These are phyloP conservation scores for Mythimna ferrago DNA, from an alignment of 2,888 invertebrate species.

Conservation along the genomic window DNA sequence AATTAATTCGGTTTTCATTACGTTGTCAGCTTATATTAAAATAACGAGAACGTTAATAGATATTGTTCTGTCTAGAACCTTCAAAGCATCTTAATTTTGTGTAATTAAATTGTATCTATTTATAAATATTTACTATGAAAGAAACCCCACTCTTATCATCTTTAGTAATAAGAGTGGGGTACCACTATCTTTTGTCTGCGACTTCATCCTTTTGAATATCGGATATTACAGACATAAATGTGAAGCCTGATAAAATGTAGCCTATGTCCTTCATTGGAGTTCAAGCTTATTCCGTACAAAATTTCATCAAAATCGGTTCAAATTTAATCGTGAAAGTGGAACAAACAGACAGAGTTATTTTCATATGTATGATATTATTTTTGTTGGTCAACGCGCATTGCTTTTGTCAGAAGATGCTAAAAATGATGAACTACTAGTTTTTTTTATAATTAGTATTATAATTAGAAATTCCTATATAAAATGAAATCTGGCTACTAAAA, in stretches of 20 bases:
- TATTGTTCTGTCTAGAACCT: conserved; percentile 15
- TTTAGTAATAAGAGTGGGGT: not conserved
- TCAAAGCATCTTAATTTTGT: conserved; percentile 11
- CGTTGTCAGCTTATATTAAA: conserved; percentile 60
- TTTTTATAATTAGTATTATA: too few relatives aligned
- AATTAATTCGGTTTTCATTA: conserved; percentile 73
- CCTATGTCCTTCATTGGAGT: too few relatives aligned
- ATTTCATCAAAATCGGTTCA: too few relatives aligned
- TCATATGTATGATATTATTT: too few relatives aligned
- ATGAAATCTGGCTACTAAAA: not conserved
- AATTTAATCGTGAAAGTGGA: too few relatives aligned
- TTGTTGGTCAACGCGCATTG: too few relatives aligned
- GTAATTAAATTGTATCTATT: conserved; percentile 9
- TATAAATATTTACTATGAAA: not conserved
- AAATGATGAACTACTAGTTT: not conserved
- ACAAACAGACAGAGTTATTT: too few relatives aligned
- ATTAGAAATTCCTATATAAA: not conserved
- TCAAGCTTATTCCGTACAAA: too few relatives aligned
- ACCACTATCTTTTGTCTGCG: too few relatives aligned
- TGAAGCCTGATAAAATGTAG: too few relatives aligned
- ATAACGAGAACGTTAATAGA: conserved; percentile 28
- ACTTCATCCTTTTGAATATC: too few relatives aligned
- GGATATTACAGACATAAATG: too few relatives aligned
- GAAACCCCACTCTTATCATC: not conserved
- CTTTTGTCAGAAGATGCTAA: not conserved